Evolutionary conservation across 2,113 vertebrate genomes (phyloP), one percentile per base, ranked within the genome.

Genomic region (Varanus salvator): DNA sequence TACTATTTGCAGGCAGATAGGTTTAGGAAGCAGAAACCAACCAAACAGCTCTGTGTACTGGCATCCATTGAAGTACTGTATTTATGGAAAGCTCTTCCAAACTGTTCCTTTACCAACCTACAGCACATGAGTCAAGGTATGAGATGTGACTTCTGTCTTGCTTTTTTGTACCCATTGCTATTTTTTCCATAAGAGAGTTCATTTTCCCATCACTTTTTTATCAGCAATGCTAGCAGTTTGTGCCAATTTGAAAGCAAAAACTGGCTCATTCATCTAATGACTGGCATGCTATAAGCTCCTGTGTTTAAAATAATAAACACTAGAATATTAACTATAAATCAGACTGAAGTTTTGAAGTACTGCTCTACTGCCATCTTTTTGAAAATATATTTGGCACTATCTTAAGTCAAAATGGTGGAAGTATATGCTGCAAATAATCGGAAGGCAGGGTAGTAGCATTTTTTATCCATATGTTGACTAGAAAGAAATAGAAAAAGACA

Each of bases 61-160:
- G 99, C 98, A 1, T 98, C 98, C 72, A 98, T 99, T 2, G 99
- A 99, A 95, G 99, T 99, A 52, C 88, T 99, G 11, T 99, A 99
- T 95, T 96, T 99, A 87, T 99, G 99, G 99, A 99, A 99, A 95
- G 99, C 99, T 12, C 98, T 99, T 81, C 98, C 97, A 31, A 99
- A 99, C 96, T 99, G 99, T 91, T 99, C 99, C 76, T 96, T 98
- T 29, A 98, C 98, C 0, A 99, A 99, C 94, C 97, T 99, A 52
- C 99, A 99, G 95, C 98, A 97, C 50, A 99, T 99, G 99, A 99
- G 98, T 92, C 98, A 99, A 98, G 99, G 99, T 99, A 96, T 85
- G 27, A n/a, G 57, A 88, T 68, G 11, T 1, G 6, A 21, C 66
- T 91, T 50, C 29, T 90, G 69, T 31, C 25, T 74, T 86, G 8